These are phyloP conservation scores for Elanoides forficatus DNA, from an alignment of 2,113 vertebrate genomes.

Conservation along the genomic window DNA sequence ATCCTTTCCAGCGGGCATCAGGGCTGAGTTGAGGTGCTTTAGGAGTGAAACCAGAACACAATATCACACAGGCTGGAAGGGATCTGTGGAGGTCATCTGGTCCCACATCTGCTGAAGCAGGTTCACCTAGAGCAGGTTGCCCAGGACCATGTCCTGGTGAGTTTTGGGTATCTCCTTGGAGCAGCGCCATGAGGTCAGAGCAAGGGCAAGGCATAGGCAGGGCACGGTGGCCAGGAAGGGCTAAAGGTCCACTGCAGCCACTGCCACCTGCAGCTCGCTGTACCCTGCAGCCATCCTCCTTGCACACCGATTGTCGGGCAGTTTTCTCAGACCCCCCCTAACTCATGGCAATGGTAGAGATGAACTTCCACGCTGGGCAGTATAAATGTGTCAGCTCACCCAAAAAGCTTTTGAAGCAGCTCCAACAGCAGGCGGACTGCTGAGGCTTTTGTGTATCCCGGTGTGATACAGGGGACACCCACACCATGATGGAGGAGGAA, in stretches of 20 bases:
- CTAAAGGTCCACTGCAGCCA: background rate
- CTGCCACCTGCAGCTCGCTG: background rate
- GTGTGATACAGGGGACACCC: background rate
- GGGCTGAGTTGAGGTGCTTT: background rate
- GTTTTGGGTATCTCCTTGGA: background rate
- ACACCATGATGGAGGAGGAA: background rate
- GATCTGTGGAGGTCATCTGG: too few species aligned
- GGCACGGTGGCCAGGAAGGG: background rate
- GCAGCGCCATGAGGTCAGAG: background rate
- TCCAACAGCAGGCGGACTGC: background rate
- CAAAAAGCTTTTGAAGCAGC: background rate
- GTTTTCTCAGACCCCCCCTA: background rate
- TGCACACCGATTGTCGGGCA: too few species aligned
- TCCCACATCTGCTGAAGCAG: background rate
- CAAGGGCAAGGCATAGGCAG: background rate
- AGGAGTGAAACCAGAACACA: background rate
- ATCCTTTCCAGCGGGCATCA: background rate
- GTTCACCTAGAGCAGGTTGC: background rate
- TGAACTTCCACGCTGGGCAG: rapidly evolving
- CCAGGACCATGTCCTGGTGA: background rate
- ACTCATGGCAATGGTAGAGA: background rate
- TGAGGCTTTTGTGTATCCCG: background rate
- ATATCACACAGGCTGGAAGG: background rate
- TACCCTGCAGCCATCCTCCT: background rate
- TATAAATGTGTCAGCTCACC: background rate